Evolutionary conservation across 2,113 vertebrate genomes (phyloP), one percentile per base, ranked within the genome.

Genomic region (Spilogale gracilis): DNA sequence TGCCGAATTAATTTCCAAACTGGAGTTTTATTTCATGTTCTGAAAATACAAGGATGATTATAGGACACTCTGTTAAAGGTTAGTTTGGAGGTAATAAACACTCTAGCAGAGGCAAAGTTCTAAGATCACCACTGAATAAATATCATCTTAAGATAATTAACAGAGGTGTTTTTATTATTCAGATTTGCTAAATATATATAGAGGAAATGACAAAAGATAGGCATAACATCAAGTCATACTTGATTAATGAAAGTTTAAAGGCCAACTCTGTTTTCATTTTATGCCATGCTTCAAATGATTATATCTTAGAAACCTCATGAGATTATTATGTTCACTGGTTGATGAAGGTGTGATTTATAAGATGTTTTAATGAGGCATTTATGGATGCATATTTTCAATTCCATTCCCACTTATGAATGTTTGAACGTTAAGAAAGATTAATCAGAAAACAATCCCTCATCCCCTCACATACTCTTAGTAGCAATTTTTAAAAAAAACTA

Each of bases 101-200:
- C 69, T 83, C 21, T 74, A 48, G 65, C 21, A 91, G 65, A 85
- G 27, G 6, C 10, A 50, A 89, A 71, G 52, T 74, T 76, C 78
- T 92, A 61, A 54, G 71, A 38, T 81, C 14, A 67, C 32, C 25
- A 45, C 32, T 83, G 17, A 91, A 61, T 94, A 76, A 73, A 94
- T 89, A 92, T 52, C 90, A 80, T 50, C 83, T 79, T 85, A 48
- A 56, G 58, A 12, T 80, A 92, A 91, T n/a, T 81, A 52, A 83
- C 2, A 73, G 3, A 43, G 13, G 1, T 63, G 9, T 83, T 91
- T 86, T 95, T 65, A 65, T 48, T 94, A 10, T 18, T 87, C 38
- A 88, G 17, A 79, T 80, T 69, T 79, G 48, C 43, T 85, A 69
- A 88, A 38, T 79, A 56, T 38, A 61, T 20, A 81, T 85, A 38